Percentiles rank a stretch among this genome's conserved stretches.
Conservation (phyloP, 2,113 vertebrate genomes). For the Calyptomena viridis region DNA sequence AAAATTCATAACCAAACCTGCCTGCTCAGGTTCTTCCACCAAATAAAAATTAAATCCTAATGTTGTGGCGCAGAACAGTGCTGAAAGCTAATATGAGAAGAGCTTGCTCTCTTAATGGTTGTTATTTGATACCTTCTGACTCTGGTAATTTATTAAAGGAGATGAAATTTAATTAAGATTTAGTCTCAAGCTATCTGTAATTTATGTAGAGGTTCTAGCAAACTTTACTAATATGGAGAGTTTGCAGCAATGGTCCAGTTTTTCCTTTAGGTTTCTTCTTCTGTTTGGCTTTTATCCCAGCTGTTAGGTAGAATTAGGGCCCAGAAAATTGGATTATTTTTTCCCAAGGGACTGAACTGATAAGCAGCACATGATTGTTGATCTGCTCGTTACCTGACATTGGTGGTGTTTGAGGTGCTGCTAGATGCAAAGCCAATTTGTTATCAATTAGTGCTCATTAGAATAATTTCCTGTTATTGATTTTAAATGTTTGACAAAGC, state of each 20-base stretch:
- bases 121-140: not conserved
- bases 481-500: constrained; percentile 68
- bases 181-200: constrained; percentile 12
- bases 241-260: constrained; percentile 59
- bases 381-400: constrained; percentile 70
- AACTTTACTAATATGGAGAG: constrained; percentile 57
- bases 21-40: not conserved
- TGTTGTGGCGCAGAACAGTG: not conserved
- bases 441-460: constrained; percentile 90
- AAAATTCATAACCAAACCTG: not conserved
- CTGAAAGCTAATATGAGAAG: not conserved
- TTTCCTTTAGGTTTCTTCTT: constrained; percentile 64
- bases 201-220: constrained; percentile 27
- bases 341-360: constrained; percentile 76
- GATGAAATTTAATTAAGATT: constrained; percentile 22
- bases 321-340: constrained; percentile 86
- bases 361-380: constrained; percentile 82
- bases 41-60: not conserved
- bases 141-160: not conserved
- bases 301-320: constrained; percentile 83
- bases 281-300: constrained; percentile 75
- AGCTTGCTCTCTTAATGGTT: not conserved
- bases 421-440: constrained; percentile 85
- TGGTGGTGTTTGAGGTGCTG: constrained; percentile 68
- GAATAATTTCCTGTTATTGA: constrained; percentile 78